Base-by-base conservation (phyloP, 2,888 invertebrate genomes). In the Schrankia costaestrigalis region DNA sequence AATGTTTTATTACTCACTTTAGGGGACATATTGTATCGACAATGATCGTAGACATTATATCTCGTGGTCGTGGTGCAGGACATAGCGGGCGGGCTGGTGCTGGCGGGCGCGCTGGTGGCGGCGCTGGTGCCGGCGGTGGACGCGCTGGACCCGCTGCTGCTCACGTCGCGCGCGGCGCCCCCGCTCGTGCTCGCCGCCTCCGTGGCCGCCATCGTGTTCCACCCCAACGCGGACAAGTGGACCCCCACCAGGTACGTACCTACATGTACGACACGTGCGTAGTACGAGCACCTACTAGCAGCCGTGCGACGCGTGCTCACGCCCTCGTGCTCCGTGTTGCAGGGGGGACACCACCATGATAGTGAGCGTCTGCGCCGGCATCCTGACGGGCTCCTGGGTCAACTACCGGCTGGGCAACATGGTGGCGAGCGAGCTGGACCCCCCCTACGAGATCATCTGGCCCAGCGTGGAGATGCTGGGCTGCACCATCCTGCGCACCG, bases 341-440 rank as follows among this genome's bases (percentile, higher is more conserved):
- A 95, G 97, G 66, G 96, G 96, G 12, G 97, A 97, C 78, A 97
- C 97, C 0, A 92, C 95, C 1, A 93, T 95, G 90, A 93, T 97
- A 51, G 90, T 97, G 48, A 95, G 94, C 33, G 94, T 95, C 3
- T 93, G 93, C 50, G 91, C 92, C 1, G 97, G 97, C 29, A 90
- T 96, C 42, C 90, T 93, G 27, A 75, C 91, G 2, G 97, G 96
- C 11, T 91, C 95, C 3, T 97, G 96, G 97, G 80, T 94, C 22
- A 95, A 95, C 82, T 96, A 92, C 74, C 94, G 93, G 71, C 88
- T 93, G 8, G 95, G 95, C n/a, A 89, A 91, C 64, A 89, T 93
- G 88, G 76, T 71, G n/a, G 82, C 89, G 21, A 89, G 90, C 46
- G 66, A 89, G n/a, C 73, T 80, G 5, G 79, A 89, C 15, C 95